Evolutionary conservation across 2,888 invertebrate species (phyloP).

Genomic region (Sepioteuthis lessoniana): DNA sequence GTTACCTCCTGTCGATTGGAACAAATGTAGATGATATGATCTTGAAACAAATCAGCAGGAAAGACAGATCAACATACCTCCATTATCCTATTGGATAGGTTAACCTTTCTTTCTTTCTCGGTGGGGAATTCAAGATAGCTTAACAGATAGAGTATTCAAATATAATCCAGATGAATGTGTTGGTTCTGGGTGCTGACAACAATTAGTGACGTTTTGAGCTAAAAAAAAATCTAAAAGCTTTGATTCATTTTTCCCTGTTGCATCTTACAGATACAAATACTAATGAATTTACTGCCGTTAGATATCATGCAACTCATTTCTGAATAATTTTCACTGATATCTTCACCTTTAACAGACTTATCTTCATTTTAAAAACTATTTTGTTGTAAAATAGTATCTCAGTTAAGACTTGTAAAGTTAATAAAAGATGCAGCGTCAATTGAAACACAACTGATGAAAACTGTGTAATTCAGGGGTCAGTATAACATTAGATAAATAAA

Average conservation of each 20-base stretch:
- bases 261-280: not conserved
- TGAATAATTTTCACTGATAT: no score
- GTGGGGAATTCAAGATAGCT: not conserved
- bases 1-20: not conserved
- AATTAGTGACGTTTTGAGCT: not conserved
- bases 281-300: not conserved
- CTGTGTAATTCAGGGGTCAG: no score
- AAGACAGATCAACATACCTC: conserved; percentile 13
- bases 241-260: not conserved
- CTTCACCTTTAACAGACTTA: no score
- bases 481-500: no score
- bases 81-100: not conserved
- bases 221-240: not conserved
- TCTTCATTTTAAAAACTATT: no score
- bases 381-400: no score
- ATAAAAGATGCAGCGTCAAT: no score
- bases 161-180: not conserved
- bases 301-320: not conserved
- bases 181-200: no score
- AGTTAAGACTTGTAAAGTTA: no score
- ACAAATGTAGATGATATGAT: not conserved
- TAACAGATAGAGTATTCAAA: not conserved
- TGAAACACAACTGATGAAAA: no score
- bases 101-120: not conserved
- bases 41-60: not conserved